Conservation (phyloP, 2,797 vertebrate genomes). For the Intellagama lesueurii region DNA sequence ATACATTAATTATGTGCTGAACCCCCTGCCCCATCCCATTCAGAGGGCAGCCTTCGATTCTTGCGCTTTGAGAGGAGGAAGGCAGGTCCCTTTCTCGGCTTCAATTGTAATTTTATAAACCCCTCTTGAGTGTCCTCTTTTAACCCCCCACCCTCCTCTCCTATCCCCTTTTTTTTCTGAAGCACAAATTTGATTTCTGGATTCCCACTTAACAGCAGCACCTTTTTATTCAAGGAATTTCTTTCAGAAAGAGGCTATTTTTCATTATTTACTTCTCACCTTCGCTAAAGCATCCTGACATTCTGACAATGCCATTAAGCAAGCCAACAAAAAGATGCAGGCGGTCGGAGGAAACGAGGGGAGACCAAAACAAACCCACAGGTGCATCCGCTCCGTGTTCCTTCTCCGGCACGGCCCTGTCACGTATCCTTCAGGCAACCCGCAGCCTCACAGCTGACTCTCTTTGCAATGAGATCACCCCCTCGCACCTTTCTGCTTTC, state of each 20-base stretch:
- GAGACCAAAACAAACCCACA: too few species aligned
- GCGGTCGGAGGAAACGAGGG: fast-evolving
- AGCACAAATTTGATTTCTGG: conserved; percentile 13
- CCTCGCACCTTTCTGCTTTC: too few species aligned
- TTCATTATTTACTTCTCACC: background rate
- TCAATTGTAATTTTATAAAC: background rate
- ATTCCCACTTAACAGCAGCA: background rate
- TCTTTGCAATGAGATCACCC: background rate
- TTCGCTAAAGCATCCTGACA: too few species aligned
- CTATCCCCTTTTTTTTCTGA: background rate
- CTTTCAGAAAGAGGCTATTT: background rate
- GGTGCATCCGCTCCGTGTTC: too few species aligned
- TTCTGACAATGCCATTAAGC: background rate
- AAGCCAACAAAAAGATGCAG: too few species aligned
- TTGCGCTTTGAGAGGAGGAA: background rate
- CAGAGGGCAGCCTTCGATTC: background rate
- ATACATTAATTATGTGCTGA: background rate
- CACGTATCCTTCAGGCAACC: background rate
- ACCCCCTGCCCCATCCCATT: background rate
- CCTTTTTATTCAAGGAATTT: background rate
- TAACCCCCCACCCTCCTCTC: background rate
- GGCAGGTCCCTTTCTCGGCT: too few species aligned
- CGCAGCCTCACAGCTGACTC: background rate
- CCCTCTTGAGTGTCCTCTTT: fast-evolving
- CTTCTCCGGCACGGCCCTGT: too few species aligned